Base-by-base conservation (phyloP, 2,113 vertebrate species). In the Heterocephalus glaber region DNA sequence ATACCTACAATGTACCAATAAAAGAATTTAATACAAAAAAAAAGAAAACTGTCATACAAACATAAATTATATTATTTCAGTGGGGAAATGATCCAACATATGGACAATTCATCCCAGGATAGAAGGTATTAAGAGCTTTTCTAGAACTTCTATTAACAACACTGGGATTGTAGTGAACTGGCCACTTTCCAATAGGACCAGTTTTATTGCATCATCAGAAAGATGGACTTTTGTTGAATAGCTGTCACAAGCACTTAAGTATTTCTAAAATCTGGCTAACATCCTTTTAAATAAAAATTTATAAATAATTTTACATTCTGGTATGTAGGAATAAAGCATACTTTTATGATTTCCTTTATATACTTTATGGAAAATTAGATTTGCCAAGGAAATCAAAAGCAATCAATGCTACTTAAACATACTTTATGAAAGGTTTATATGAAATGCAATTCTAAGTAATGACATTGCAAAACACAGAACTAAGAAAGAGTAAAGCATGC, bases 311-410 rank as follows among this genome's bases (percentile, higher is more conserved):
- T 92, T 90, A 94, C 17, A 76, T 95, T 61, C 22, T 96, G 61
- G 61, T 60, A 56, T 63, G 44, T 47, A 90, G 80, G 10, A 19
- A 74, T 47, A 87, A 54, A 81, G n/a, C 19, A 95, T 12, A 74
- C 66, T 72, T 96, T 94, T 81, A 94, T 92, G 38, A 96, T 95
- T 96, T 86, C 52, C 52, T 94, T 96, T 82, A 77, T 79, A 70
- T 72, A 54, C 20, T 85, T 94, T 89, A 96, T 87, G 80, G 49
- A 96, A 96, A 94, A 58, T 56, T 95, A 65, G 14, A 91, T 87
- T 96, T 97, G 52, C 83, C 80, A 89, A 94, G 58, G 63, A 49
- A 96, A 89, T 96, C 20, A 93, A 79, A 88, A 90, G 52, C 33
- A 90, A 94, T 88, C 83, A 83, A 38, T 30, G n/a, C 33, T 61